Evolutionary conservation across 64 coral and sea anemone species (phyloP), one percentile per base, ranked within the genome.

Genomic region (Montipora efflorescens): DNA sequence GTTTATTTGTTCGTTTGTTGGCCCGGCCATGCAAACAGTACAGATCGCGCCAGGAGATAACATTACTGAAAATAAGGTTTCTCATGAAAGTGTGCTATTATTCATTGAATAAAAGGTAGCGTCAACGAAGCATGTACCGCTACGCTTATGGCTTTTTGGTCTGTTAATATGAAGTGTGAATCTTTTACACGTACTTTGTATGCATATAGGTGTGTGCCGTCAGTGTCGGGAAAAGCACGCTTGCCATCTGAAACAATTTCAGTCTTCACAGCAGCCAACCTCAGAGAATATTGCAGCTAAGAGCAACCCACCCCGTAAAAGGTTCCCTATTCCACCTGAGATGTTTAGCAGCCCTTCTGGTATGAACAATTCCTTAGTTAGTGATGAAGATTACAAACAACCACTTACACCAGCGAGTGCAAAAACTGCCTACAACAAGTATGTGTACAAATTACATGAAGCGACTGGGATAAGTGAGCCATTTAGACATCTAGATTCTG

Each of bases 371-470:
- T 80, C 74, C 78, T 80, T 58, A 80, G 58, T 79, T 51, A 79
- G 77, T 16, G 77, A 79, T 80, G 78, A 80, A 80, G 78, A 80
- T 80, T 80, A 28, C 28, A 80, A 28, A 80, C 49, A 80, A 28
- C 78, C 78, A 80, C 49, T 80, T 57, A 80, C 49, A 58, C 50
- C 78, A 80, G 78, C n/a, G 3, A 58, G 49, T 80, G 78, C 78
- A 80, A 80, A 80, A 57, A 57, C 49, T 8, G 78, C 50, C 49
- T 59, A 80, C 78, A 80, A 80, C 78, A n/a, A 80, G 49, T 55
- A 80, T 57, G 78, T 80, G 49, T 80, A 57, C 49, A 80, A 80
- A 80, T 80, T 80, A 80, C 78, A 80, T 57, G 49, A 80, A 80
- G 50, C 78, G 78, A 28, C 49, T 80, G 78, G 49, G 49, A 80